Evolutionary conservation across 2,113 vertebrate species (phyloP).

Genomic region (Trinectes maculatus): DNA sequence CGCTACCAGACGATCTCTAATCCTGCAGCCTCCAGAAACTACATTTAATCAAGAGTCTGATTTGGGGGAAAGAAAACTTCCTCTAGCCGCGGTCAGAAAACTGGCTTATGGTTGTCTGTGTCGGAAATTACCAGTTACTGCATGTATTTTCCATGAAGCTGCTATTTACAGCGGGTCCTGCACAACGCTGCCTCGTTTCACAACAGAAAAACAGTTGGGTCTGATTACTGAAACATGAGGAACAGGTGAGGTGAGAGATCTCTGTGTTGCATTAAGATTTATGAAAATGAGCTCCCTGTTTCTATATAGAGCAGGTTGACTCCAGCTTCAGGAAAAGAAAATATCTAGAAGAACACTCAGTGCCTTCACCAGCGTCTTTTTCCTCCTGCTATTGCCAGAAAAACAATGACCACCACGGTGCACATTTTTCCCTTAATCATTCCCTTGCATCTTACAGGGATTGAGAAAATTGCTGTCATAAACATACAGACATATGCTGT

Average conservation of each 20-base stretch:
- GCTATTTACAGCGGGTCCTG: constrained; percentile 9
- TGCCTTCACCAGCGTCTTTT: constrained; percentile 29
- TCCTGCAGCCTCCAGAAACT: constrained; percentile 30
- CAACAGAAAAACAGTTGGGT: neutral
- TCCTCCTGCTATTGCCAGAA: constrained; percentile 64
- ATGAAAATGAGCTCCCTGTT: constrained; percentile 26
- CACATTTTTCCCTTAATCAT: constrained; percentile 74
- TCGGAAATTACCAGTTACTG: constrained; percentile 11
- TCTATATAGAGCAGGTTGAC: constrained; percentile 34
- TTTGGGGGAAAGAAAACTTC: constrained; percentile 18
- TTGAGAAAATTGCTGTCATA: constrained; percentile 70
- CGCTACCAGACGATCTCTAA: constrained; percentile 40
- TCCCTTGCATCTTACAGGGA: constrained; percentile 66
- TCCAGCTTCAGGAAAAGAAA: constrained; percentile 55
- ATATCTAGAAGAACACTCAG: constrained; percentile 1
- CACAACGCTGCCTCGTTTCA: constrained; percentile 8
- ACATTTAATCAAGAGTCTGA: constrained; percentile 44
- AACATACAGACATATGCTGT: constrained; percentile 57
- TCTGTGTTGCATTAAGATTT: neutral
- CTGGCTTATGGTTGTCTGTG: constrained; percentile 23
- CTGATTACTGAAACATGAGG: constrained; percentile 23
- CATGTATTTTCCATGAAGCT: constrained; percentile 6
- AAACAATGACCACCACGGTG: constrained; percentile 65
- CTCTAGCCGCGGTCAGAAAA: constrained; percentile 17
- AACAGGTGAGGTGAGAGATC: constrained; percentile 1